Conservation (phyloP, 2,113 vertebrate species). For the Propithecus coquereli region DNA sequence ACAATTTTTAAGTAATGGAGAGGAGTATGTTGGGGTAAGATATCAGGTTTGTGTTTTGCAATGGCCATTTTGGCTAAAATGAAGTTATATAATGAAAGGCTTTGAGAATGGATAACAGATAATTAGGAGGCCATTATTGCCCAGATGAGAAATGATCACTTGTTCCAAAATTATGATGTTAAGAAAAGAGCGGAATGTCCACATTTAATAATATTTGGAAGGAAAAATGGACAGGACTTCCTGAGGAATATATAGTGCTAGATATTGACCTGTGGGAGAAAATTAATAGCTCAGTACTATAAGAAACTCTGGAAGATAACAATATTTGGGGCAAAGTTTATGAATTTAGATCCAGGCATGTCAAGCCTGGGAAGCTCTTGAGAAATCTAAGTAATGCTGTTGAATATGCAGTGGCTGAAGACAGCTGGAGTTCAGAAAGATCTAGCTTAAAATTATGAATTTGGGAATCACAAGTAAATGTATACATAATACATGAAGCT, state of each 20-base stretch:
- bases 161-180: background rate
- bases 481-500: background rate
- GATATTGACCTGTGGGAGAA: background rate
- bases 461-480: background rate
- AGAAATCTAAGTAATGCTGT: background rate
- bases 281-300: background rate
- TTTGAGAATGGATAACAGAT: background rate
- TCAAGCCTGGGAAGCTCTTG: background rate
- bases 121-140: background rate
- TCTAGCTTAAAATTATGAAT: background rate
- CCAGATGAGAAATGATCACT: background rate
- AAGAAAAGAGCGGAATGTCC: background rate
- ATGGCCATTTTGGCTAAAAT: background rate
- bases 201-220: background rate
- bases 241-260: background rate
- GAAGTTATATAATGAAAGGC: background rate
- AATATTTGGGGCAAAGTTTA: background rate
- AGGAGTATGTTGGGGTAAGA: background rate
- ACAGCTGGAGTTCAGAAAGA: background rate
- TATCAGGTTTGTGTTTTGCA: background rate
- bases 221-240: background rate
- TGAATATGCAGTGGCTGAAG: background rate
- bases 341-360: background rate
- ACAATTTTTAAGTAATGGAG: background rate
- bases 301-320: background rate